phyloP scores from a whole-genome alignment of 2,113 vertebrate species.

The Triplophysa siluroides region DNA sequence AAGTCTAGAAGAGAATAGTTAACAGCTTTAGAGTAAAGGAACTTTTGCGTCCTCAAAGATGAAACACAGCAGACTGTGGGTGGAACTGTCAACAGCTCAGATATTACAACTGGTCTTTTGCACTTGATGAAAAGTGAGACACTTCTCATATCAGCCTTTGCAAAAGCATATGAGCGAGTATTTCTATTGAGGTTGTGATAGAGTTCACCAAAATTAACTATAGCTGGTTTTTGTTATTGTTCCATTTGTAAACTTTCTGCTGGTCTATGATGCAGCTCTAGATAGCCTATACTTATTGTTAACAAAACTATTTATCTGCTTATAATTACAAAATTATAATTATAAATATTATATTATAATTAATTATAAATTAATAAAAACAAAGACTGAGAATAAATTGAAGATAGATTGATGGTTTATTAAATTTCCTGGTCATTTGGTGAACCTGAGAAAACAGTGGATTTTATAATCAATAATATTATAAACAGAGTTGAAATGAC shows the following conservation, averaged over 20 bases:
- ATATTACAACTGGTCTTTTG: not conserved
- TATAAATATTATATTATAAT: too few relatives aligned
- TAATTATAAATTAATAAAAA: too few relatives aligned
- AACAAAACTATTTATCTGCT: conserved; percentile 15
- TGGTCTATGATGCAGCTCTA: not conserved
- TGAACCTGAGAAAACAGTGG: too few relatives aligned
- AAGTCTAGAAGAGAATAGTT: conserved; percentile 35
- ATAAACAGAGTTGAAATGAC: not conserved
- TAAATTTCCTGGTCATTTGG: too few relatives aligned
- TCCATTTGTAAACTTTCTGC: not conserved
- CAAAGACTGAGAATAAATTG: too few relatives aligned
- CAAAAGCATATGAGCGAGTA: not conserved
- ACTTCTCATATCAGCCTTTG: not conserved
- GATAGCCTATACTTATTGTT: not conserved
- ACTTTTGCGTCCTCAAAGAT: not conserved
- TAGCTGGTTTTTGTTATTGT: not conserved
- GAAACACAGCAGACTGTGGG: not conserved
- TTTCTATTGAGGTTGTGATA: not conserved
- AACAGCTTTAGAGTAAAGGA: not conserved
- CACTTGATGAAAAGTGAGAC: not conserved
- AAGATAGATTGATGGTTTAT: too few relatives aligned
- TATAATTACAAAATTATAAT: too few relatives aligned
- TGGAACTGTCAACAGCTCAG: not conserved
- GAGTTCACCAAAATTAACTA: not conserved
- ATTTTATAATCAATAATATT: too few relatives aligned